phyloP scores from a whole-genome alignment of 2,888 invertebrate species.

The Pachymerium ferrugineum region DNA sequence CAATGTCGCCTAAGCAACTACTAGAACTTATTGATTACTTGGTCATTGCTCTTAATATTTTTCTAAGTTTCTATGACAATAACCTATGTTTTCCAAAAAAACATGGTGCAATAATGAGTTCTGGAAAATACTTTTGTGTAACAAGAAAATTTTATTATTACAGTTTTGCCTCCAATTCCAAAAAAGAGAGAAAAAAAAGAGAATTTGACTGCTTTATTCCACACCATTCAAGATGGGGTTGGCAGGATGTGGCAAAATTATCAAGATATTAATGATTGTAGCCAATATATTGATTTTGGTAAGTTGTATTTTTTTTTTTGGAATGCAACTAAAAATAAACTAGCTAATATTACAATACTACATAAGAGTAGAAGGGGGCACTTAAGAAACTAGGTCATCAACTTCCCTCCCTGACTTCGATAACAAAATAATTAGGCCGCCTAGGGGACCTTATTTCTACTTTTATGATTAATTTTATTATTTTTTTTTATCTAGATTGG shows the following conservation, averaged over 20 bases:
- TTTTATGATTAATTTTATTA: not conserved
- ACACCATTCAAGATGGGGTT: constrained; percentile 57
- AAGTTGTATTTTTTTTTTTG: constrained; percentile 52
- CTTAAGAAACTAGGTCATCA: too few relatives aligned
- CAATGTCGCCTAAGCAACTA: not conserved
- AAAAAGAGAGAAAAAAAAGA: too few relatives aligned
- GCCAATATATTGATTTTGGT: constrained; percentile 80
- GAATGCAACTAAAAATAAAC: too few relatives aligned
- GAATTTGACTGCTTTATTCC: too few relatives aligned
- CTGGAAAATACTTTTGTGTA: not conserved
- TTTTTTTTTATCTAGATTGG: constrained; percentile 59
- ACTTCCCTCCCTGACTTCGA: too few relatives aligned
- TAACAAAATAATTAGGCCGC: too few relatives aligned
- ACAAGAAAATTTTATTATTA: not conserved
- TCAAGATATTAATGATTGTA: constrained; percentile 78
- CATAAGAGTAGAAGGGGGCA: too few relatives aligned
- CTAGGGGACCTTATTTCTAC: too few relatives aligned
- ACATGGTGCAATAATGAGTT: not conserved
- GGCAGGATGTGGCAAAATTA: constrained; percentile 82
- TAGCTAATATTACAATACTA: too few relatives aligned
- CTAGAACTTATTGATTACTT: not conserved
- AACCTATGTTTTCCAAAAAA: not conserved
- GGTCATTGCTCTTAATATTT: not conserved
- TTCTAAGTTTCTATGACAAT: not conserved
- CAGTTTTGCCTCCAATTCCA: not conserved